Evolutionary conservation across 2,113 vertebrate genomes (phyloP).

Genomic region (Syngnathus typhle): DNA sequence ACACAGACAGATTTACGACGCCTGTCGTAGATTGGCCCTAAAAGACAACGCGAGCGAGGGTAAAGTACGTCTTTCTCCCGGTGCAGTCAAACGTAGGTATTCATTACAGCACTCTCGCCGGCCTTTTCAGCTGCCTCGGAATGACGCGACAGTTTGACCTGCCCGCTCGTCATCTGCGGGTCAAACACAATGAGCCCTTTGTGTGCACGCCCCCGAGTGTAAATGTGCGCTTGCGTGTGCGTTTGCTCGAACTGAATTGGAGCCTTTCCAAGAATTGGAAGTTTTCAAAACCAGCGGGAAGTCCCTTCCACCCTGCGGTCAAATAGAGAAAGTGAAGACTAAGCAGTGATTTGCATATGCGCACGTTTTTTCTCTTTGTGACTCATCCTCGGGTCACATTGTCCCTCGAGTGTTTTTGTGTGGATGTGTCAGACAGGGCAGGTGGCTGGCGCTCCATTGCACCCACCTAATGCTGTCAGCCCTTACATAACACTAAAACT

Average conservation of each 20-base stretch:
- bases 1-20: conserved; percentile 28
- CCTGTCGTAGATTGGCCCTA: not conserved
- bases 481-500: conserved; percentile 22
- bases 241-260: conserved; percentile 50
- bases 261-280: conserved; percentile 46
- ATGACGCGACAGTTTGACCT: conserved; percentile 56
- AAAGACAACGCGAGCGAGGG: not conserved
- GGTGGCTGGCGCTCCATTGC: conserved; percentile 55
- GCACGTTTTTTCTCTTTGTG: conserved; percentile 21
- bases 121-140: conserved; percentile 48
- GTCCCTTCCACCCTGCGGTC: conserved; percentile 50
- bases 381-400: conserved; percentile 50
- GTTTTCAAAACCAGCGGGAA: conserved; percentile 55
- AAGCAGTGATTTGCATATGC: conserved; percentile 57
- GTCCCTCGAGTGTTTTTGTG: conserved; percentile 42
- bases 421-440: conserved; percentile 64
- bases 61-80: conserved; percentile 7
- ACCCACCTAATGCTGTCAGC: conserved; percentile 54
- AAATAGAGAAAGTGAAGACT: conserved; percentile 55
- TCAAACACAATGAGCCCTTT: conserved; percentile 61
- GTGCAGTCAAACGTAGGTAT: conserved; percentile 23
- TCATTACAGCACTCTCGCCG: conserved; percentile 55
- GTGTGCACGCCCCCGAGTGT: conserved; percentile 24
- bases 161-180: conserved; percentile 46
- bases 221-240: conserved; percentile 15